A percentile compares a stretch with the other conserved stretches of the same genome.
These are phyloP conservation scores for Thermophis baileyi DNA, from an alignment of 2,113 vertebrate species.

Conservation along the genomic window DNA sequence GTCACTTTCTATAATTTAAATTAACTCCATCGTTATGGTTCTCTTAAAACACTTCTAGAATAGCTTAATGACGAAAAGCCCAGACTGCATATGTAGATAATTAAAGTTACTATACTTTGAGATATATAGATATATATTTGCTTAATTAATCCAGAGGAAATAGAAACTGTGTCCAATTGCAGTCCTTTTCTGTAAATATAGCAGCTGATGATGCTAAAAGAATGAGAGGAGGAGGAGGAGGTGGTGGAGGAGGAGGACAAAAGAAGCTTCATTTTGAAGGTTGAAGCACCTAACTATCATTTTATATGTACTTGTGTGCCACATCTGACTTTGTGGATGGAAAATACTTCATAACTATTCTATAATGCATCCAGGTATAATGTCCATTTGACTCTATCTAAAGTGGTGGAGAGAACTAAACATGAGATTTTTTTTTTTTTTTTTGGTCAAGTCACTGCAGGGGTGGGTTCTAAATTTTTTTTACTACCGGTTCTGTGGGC, in stretches of 20 bases:
- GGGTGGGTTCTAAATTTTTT: too few species aligned
- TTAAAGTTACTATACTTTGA: slow-evolving; percentile 61
- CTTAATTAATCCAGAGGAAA: slow-evolving; percentile 60
- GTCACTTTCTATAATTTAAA: slow-evolving; percentile 42
- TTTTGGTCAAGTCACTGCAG: background rate
- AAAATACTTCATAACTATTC: background rate
- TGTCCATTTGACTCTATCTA: background rate
- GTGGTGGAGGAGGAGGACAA: background rate
- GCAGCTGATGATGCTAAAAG: background rate
- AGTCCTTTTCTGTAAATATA: slow-evolving; percentile 39
- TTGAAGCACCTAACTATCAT: background rate
- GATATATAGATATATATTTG: slow-evolving; percentile 48
- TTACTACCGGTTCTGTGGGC: too few species aligned
- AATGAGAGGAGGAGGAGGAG: background rate
- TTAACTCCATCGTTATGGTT: slow-evolving; percentile 48
- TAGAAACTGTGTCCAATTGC: slow-evolving; percentile 39
- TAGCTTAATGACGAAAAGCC: slow-evolving; percentile 52
- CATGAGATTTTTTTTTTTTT: background rate
- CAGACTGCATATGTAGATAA: slow-evolving; percentile 54
- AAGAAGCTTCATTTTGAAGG: background rate
- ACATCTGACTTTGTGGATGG: background rate
- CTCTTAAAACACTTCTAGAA: slow-evolving; percentile 41
- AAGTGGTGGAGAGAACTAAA: background rate
- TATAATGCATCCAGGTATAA: background rate
- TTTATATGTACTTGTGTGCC: background rate